phyloP scores from a whole-genome alignment of 2,113 vertebrate species.

The Hipposideros armiger region DNA sequence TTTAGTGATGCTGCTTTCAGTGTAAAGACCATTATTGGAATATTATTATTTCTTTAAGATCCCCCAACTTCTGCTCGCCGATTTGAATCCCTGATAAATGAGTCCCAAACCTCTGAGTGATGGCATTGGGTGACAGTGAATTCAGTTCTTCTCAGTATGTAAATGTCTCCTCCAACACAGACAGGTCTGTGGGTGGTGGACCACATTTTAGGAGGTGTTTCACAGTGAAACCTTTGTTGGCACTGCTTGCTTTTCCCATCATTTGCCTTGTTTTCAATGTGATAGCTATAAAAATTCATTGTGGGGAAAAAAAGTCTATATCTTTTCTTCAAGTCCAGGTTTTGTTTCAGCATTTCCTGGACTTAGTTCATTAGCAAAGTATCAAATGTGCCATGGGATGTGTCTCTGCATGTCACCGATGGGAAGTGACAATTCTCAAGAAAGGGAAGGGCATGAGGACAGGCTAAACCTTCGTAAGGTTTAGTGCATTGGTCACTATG shows the following conservation, averaged over 20 bases:
- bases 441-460: neutral
- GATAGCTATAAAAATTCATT: neutral
- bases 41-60: neutral
- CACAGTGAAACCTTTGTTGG: neutral
- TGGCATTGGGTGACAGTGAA: neutral
- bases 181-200: neutral
- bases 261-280: neutral
- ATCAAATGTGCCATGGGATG: neutral
- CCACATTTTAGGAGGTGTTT: neutral
- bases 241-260: neutral
- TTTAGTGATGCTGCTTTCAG: neutral
- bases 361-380: neutral
- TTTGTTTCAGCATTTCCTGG: neutral
- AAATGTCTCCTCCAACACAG: neutral
- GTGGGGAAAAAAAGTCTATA: neutral
- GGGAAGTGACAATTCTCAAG: neutral
- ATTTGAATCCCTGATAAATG: neutral
- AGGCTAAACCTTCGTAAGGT: neutral
- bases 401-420: neutral
- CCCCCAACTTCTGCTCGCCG: neutral
- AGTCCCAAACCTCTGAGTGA: neutral
- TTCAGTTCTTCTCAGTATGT: neutral
- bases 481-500: neutral
- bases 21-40: neutral
- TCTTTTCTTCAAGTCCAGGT: neutral